Conservation (phyloP, 2,888 invertebrate genomes). For the Gymnosoma rotundatum region DNA sequence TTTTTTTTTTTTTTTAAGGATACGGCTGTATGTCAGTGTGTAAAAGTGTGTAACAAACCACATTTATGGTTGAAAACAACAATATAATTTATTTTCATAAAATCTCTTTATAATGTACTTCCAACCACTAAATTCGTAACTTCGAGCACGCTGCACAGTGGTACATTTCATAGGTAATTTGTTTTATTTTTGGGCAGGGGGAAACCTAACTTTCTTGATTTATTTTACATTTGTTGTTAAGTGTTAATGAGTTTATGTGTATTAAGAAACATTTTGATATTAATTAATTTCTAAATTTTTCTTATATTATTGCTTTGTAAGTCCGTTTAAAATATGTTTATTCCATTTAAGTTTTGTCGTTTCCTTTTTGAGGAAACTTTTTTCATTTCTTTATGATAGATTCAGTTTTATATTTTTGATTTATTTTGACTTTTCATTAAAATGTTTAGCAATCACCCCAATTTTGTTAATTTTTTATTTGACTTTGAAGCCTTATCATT, state of each 20-base stretch:
- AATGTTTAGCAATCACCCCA: conserved; percentile 50
- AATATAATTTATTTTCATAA: not conserved
- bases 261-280: conserved; percentile 46
- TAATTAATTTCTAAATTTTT: conserved; percentile 23
- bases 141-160: not conserved
- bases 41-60: conserved; percentile 32
- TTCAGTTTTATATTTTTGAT: conserved; percentile 23
- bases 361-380: not conserved
- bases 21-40: not conserved
- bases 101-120: conserved; percentile 5
- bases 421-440: conserved; percentile 9
- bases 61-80: conserved; percentile 10
- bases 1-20: not conserved
- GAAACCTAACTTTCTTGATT: conserved; percentile 16
- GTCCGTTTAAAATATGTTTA: conserved; percentile 37
- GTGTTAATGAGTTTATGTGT: conserved; percentile 46
- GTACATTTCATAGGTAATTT: conserved; percentile 39
- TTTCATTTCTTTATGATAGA: conserved; percentile 11
- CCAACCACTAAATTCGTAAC: conserved; percentile 14
- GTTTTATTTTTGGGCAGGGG: conserved; percentile 10
- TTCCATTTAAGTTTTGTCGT: conserved; percentile 23
- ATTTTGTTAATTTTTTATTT: not conserved
- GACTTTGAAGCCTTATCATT: not conserved
- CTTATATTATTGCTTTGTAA: conserved; percentile 22
- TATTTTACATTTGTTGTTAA: conserved; percentile 34